Evolutionary conservation across 2,888 invertebrate genomes (phyloP), one percentile per base, ranked within the genome.

Genomic region (Rhodophaea formosa): DNA sequence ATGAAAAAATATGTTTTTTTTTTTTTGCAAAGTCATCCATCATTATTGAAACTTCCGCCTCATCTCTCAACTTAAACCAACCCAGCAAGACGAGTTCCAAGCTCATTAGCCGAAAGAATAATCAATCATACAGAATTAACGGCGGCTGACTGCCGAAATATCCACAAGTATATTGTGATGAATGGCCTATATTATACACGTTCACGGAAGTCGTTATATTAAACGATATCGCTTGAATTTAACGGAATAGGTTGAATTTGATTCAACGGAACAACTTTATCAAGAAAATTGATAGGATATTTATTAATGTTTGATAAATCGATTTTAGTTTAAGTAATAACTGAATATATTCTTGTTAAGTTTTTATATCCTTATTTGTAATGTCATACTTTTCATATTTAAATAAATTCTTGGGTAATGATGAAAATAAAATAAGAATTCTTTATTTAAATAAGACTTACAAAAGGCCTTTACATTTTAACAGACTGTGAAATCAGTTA

Each of bases 111-210:
- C 70, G 71, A 74, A 74, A 80, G 78, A 82, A 88, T 84, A 84
- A 89, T 89, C 89, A 86, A 89, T 89, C 88, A 88, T 79, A 73
- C 71, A 72, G 84, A 82, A 88, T 86, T 84, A 86, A 80, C 82
- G 80, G 75, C n/a, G 43, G 49, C 47, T 49, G 43, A 42, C 47
- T 56, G 56, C 49, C 49, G 56, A 56, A 56, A 56, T 32, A 51
- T 55, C 54, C 43, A 56, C 56, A 49, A 56, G 42, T 56, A 56
- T 56, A 56, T 51, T 51, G 35, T 51, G 51, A 51, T 51, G 12
- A 51, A 51, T 35, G 32, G 49, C 6, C 35, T 12, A 12, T 15
- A 32, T 35, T 14, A 51, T 51, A 51, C 23, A 14, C 47, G 47
- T 30, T 30, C 51, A 12, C 35, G 51, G 35, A 51, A 51, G 51